phyloP scores from a whole-genome alignment of 2,888 invertebrate species.

The Gasteruption jaculator region DNA sequence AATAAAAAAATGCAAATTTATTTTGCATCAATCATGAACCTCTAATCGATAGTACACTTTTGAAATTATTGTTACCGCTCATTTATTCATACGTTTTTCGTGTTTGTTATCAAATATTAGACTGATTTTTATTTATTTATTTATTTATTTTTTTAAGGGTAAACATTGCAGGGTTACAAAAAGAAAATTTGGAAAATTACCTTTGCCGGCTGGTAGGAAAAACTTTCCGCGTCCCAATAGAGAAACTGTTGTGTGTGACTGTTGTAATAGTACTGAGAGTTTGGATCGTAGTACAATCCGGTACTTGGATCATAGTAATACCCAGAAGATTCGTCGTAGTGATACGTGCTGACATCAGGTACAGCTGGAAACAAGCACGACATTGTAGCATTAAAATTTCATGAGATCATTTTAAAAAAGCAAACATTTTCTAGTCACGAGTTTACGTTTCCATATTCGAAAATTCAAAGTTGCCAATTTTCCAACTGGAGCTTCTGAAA shows the following conservation, averaged over 20 bases:
- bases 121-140: too few species aligned
- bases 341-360: constrained; percentile 88
- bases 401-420: neutral
- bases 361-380: constrained; percentile 51
- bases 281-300: constrained; percentile 93
- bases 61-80: neutral
- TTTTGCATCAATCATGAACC: neutral
- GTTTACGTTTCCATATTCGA: too few species aligned
- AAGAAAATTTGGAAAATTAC: too few species aligned
- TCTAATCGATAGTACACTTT: neutral
- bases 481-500: too few species aligned
- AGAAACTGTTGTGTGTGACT: constrained; percentile 85
- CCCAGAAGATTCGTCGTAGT: constrained; percentile 91
- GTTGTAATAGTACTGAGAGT: constrained; percentile 95
- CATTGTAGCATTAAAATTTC: neutral
- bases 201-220: constrained; percentile 46
- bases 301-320: constrained; percentile 94
- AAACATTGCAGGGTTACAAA: too few species aligned
- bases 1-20: neutral
- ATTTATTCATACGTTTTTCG: too few species aligned
- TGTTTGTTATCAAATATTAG: too few species aligned
- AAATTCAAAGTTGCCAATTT: too few species aligned
- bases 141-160: too few species aligned
- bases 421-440: too few species aligned
- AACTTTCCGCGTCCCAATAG: constrained; percentile 81